phyloP scores from a whole-genome alignment of 1,140 invertebrate species.

The Coptotermes formosanus region DNA sequence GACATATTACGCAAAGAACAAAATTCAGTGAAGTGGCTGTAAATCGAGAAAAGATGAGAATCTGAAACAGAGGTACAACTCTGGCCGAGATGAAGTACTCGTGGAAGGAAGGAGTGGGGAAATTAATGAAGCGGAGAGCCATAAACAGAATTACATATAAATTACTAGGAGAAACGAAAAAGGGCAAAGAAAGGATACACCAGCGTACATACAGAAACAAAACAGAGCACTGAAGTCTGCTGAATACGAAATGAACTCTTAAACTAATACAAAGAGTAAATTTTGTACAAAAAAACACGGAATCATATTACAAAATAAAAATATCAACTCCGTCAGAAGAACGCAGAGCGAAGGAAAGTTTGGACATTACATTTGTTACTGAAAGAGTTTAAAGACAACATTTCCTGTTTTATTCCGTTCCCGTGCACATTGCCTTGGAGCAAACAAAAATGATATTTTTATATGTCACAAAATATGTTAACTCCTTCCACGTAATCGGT shows the following conservation, averaged over 20 bases:
- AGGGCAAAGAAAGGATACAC: not conserved
- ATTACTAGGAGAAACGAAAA: not conserved
- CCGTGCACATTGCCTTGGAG: not conserved
- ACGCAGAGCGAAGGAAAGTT: not conserved
- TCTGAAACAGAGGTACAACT: not conserved
- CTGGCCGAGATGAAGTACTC: not conserved
- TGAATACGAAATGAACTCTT: not conserved
- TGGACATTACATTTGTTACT: not conserved
- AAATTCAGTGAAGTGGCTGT: not conserved
- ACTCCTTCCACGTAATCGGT: no score
- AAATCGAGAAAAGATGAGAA: not conserved
- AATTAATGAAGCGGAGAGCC: not conserved
- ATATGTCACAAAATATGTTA: no score
- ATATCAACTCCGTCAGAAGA: not conserved
- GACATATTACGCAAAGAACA: not conserved
- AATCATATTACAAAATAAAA: not conserved
- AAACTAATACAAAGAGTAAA: not conserved
- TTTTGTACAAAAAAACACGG: not conserved
- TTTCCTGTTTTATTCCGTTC: not conserved
- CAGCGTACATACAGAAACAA: not conserved
- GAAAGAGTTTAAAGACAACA: no score
- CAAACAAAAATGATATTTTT: not conserved
- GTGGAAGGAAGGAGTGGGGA: not conserved
- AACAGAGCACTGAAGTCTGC: not conserved
- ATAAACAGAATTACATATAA: slow-evolving; percentile 16